Conservation (phyloP, 64 coral and sea anemone genomes). For the Porites australiensis region DNA sequence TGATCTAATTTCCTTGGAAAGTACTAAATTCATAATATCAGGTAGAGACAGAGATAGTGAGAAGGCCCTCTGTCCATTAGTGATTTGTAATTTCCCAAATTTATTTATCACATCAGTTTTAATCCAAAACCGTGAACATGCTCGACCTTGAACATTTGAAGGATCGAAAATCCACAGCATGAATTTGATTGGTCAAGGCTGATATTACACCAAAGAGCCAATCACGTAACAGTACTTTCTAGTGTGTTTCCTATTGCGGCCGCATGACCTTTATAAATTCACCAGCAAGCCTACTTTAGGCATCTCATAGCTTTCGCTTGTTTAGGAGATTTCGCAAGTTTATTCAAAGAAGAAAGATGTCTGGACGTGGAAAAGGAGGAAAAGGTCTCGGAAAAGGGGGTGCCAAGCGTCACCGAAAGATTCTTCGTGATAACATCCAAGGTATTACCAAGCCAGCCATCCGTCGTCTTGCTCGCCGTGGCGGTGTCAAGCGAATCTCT, state of each 20-base stretch:
- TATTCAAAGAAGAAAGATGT: slow-evolving; percentile 31
- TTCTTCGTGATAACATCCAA: slow-evolving; percentile 96
- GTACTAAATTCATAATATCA: no score
- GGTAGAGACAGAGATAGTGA: no score
- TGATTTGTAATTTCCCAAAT: no score
- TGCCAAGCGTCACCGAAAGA: slow-evolving; percentile 95
- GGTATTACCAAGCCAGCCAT: slow-evolving; percentile 96
- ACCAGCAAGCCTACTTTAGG: no score
- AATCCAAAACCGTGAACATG: no score
- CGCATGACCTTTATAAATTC: background rate
- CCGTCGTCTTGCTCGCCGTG: slow-evolving; percentile 93
- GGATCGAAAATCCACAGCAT: slow-evolving; percentile 17
- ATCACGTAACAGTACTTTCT: background rate
- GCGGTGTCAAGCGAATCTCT: slow-evolving; percentile 97
- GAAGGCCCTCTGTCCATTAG: no score
- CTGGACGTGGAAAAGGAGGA: slow-evolving; percentile 95
- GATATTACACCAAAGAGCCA: background rate
- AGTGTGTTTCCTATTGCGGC: background rate
- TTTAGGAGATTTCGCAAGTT: background rate
- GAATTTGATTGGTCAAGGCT: slow-evolving; percentile 15
- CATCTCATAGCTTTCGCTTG: background rate
- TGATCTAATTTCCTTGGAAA: no score
- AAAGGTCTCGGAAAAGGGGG: slow-evolving; percentile 96
- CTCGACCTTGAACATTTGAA: background rate
- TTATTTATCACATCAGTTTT: no score